Evolutionary conservation across 2,797 vertebrate species (phyloP).

Genomic region (Cephalopachus bancanus): DNA sequence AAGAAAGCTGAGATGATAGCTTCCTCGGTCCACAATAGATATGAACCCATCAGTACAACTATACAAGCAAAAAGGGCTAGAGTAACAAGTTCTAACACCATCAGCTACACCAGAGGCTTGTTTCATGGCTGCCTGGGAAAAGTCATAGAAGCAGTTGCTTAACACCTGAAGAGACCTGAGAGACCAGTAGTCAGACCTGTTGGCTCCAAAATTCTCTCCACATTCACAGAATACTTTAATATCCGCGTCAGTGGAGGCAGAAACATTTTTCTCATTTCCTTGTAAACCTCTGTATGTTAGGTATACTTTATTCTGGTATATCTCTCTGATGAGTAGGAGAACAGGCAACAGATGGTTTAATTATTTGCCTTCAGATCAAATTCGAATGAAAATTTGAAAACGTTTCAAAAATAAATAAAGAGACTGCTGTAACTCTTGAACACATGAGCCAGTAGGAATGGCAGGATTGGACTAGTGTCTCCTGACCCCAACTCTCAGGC

Average conservation of each 20-base stretch:
- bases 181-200: too few species aligned
- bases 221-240: neutral
- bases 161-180: neutral
- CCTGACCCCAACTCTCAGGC: neutral
- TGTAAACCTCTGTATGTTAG: fast-evolving
- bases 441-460: fast-evolving
- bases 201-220: neutral
- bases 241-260: neutral
- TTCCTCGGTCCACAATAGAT: fast-evolving
- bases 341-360: neutral
- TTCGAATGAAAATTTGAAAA: neutral
- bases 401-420: neutral
- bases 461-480: fast-evolving
- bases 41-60: fast-evolving
- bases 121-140: neutral
- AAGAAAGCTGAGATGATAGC: fast-evolving
- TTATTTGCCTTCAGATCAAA: neutral
- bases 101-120: neutral
- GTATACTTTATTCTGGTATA: neutral
- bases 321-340: neutral
- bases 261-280: neutral
- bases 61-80: neutral
- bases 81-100: too few species aligned
- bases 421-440: fast-evolving
- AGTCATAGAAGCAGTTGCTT: neutral